These are phyloP conservation scores for Empis livida DNA, from an alignment of 2,888 invertebrate species.

Conservation along the genomic window DNA sequence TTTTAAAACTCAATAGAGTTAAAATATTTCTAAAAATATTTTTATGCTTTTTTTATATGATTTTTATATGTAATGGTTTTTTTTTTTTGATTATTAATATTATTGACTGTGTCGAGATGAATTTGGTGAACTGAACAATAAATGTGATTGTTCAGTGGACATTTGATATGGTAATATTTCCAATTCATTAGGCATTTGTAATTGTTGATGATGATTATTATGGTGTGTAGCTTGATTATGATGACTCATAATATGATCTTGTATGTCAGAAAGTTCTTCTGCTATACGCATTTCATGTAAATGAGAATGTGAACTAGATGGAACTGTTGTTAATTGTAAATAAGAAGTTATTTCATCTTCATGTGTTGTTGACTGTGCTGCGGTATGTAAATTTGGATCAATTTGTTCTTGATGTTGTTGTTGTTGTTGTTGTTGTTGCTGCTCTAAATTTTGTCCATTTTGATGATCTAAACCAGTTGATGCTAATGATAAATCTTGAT, in stretches of 20 bases:
- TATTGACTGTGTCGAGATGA: slow-evolving; percentile 15
- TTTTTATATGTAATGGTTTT: too few species aligned
- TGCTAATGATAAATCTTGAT: slow-evolving; percentile 14
- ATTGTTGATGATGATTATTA: slow-evolving; percentile 16
- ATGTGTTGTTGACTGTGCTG: slow-evolving; percentile 19
- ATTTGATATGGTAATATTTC: slow-evolving; percentile 37
- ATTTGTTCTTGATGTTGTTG: neutral
- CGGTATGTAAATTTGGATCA: slow-evolving; percentile 11
- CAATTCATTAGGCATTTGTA: slow-evolving; percentile 27
- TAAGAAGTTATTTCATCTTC: slow-evolving; percentile 31
- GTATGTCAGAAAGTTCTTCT: slow-evolving; percentile 24
- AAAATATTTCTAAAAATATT: too few species aligned
- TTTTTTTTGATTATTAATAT: neutral
- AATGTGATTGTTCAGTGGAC: slow-evolving; percentile 35
- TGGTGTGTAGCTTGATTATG: slow-evolving; percentile 16
- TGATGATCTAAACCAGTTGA: slow-evolving; percentile 17
- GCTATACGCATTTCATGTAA: slow-evolving; percentile 27
- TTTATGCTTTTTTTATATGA: too few species aligned
- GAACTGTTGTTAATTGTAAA: slow-evolving; percentile 30
- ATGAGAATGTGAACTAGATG: slow-evolving; percentile 23
- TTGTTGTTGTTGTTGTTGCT: slow-evolving; percentile 7
- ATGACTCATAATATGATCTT: slow-evolving; percentile 19
- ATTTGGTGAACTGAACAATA: slow-evolving; percentile 30
- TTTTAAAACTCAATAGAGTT: too few species aligned
- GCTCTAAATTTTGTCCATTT: slow-evolving; percentile 12